Conservation (phyloP, 2,113 vertebrate genomes). For the Hucho hucho region DNA sequence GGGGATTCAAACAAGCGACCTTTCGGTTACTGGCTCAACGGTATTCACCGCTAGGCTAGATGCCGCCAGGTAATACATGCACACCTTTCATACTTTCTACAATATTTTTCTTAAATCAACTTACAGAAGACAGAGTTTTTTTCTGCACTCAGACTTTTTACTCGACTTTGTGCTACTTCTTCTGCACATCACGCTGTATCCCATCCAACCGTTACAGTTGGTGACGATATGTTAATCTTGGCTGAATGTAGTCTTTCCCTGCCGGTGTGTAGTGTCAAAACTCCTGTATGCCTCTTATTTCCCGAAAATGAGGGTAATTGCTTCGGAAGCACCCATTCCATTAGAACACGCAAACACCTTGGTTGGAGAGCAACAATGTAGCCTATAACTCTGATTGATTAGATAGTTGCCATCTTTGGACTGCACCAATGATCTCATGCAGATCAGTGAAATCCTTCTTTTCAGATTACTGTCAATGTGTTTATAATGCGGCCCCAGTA, state of each 20-base stretch:
- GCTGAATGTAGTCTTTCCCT: neutral
- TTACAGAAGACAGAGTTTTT: too few relatives aligned
- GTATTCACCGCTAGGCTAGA: too few relatives aligned
- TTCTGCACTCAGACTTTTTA: too few relatives aligned
- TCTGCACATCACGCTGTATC: too few relatives aligned
- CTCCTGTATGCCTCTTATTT: neutral
- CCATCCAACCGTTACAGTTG: neutral
- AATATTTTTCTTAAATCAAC: too few relatives aligned
- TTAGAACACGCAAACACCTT: neutral
- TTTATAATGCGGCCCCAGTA: conserved; percentile 26
- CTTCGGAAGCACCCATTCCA: neutral
- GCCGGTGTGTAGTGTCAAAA: neutral
- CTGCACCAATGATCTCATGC: conserved; percentile 7
- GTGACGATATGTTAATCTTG: too few relatives aligned
- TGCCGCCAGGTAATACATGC: too few relatives aligned
- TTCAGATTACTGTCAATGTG: conserved; percentile 33
- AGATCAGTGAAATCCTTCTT: conserved; percentile 9
- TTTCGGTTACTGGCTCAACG: too few relatives aligned
- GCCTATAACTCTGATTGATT: neutral
- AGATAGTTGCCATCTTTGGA: neutral
- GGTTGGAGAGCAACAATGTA: neutral
- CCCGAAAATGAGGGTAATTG: neutral
- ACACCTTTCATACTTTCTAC: too few relatives aligned
- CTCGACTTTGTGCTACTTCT: too few relatives aligned
- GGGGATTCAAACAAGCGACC: too few relatives aligned